Evolutionary conservation across 2,113 vertebrate genomes (phyloP), one percentile per base, ranked within the genome.

Genomic region (Damaliscus lunatus): DNA sequence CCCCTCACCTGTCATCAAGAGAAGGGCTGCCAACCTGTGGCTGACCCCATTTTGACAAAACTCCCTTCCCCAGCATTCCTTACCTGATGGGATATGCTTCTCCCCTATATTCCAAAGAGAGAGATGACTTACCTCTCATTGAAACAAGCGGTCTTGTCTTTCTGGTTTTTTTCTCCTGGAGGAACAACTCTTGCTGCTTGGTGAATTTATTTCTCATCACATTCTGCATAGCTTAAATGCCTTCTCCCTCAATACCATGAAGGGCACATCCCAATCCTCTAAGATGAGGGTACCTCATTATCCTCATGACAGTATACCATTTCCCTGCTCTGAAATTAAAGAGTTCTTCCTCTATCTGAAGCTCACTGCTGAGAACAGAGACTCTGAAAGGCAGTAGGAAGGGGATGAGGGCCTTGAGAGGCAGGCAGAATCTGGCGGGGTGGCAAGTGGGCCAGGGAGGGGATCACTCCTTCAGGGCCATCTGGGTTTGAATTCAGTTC

Each of bases 61-160:
- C 36, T 80, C 83, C 40, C 19, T 88, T 67, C 52, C 15, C 33
- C 43, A 55, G 74, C 92, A 90, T 93, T 94, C 77, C 96, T 93
- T 67, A 93, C 80, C 88, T 94, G 85, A 52, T 43, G 40, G 80
- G 81, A 83, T 71, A 29, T 0, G 80, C 19, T 48, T 89, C 36
- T 50, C 46, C 29, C 3, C 81, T 40, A 7, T 52, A 71, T 67
- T 60, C 50, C 36, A 74, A 7, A 1, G 9, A 88, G 50, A 88
- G 77, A 48, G 92, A 29, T 3, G 62, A 13, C 36, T 31, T 53
- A 31, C 19, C 87, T 19, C 12, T 53, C 57, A 33, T 13, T 29
- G 43, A 71, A 95, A 88, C 16, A 64, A 57, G 67, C 23, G 27
- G 40, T 29, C 52, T 81, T 43, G 36, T 31, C 55, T 71, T 29